phyloP scores from a whole-genome alignment of 2,113 vertebrate genomes.

The Seriola aureovittata region DNA sequence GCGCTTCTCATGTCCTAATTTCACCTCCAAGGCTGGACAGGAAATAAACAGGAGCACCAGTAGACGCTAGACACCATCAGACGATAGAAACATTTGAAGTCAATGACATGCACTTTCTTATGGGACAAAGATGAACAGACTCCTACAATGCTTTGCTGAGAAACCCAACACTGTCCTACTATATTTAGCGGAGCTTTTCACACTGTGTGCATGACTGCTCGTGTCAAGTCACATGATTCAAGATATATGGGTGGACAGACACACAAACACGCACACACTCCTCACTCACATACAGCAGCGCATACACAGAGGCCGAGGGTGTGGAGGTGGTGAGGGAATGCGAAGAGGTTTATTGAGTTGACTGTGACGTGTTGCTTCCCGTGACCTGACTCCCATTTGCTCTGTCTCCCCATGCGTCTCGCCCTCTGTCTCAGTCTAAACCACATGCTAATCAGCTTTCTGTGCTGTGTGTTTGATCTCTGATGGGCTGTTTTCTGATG shows the following conservation, averaged over 20 bases:
- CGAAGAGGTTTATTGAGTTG: constrained; percentile 72
- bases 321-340: constrained; percentile 71
- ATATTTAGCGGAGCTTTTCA: constrained; percentile 81
- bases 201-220: constrained; percentile 74
- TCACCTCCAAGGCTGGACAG: constrained; percentile 32
- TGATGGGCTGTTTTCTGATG: constrained; percentile 50
- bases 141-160: constrained; percentile 70
- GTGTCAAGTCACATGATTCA: constrained; percentile 80
- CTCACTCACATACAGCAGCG: constrained; percentile 14
- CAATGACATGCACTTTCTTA: constrained; percentile 33
- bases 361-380: constrained; percentile 74
- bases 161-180: constrained; percentile 79
- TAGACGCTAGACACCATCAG: constrained; percentile 18
- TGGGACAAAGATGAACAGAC: constrained; percentile 61
- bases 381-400: constrained; percentile 76
- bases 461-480: constrained; percentile 67
- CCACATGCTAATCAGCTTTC: constrained; percentile 77
- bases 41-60: constrained; percentile 23
- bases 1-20: constrained; percentile 8
- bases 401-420: constrained; percentile 66
- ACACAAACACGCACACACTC: constrained; percentile 29
- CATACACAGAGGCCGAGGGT: constrained; percentile 38
- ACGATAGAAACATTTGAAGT: constrained; percentile 31
- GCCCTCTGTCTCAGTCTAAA: constrained; percentile 64
- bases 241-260: constrained; percentile 71